Percentiles rank a stretch among this genome's conserved stretches.
phyloP scores from a whole-genome alignment of 1,140 invertebrate genomes.

The Druon quercuslanigerum region DNA sequence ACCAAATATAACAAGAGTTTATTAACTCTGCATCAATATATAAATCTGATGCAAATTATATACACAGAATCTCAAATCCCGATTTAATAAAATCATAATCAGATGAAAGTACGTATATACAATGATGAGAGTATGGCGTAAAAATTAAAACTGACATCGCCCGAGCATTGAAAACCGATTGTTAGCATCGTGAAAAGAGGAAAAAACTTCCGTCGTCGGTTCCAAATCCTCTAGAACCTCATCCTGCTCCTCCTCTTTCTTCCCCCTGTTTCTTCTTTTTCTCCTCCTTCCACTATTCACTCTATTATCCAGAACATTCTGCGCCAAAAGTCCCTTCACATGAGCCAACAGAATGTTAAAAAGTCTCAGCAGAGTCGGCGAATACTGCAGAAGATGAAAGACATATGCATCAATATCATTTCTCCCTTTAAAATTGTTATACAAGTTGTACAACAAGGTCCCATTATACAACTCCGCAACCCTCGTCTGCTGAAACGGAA shows the following conservation, averaged over 20 bases:
- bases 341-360: conserved; percentile 58
- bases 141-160: not conserved
- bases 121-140: not conserved
- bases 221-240: conserved; percentile 21
- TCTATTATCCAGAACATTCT: conserved; percentile 28
- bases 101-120: no score
- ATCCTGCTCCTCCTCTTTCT: conserved; percentile 6
- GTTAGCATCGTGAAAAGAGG: conserved; percentile 54
- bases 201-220: conserved; percentile 10
- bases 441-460: conserved; percentile 85
- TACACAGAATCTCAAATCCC: no score
- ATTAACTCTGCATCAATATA: no score
- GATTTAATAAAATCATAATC: no score
- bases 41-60: no score
- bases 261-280: conserved; percentile 39
- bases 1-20: no score
- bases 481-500: conserved; percentile 75
- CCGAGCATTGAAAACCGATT: conserved; percentile 52
- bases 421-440: conserved; percentile 76
- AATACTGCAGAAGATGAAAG: conserved; percentile 72
- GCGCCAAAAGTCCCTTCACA: conserved; percentile 43
- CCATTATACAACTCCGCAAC: conserved; percentile 82
- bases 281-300: conserved; percentile 29
- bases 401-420: conserved; percentile 76
- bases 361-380: conserved; percentile 74